Base-by-base conservation (phyloP, 2,113 vertebrate genomes). In the Prochilodus magdalenae region DNA sequence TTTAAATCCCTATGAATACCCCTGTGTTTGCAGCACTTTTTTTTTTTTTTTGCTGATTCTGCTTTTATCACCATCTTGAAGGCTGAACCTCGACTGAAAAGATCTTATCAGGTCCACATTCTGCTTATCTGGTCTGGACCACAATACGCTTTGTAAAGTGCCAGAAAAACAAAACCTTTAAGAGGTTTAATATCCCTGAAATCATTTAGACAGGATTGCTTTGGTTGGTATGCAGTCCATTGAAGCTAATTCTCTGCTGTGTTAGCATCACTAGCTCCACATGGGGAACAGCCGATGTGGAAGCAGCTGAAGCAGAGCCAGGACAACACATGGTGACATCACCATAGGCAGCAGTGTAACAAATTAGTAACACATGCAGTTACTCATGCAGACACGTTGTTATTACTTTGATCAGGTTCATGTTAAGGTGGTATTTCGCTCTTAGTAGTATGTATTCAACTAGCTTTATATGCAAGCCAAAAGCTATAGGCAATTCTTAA, bases 51-150 rank as follows among this genome's bases (percentile, higher is more conserved):
- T 71, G 16, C 29, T 69, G 20, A 53, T 51, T 26, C 47, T 49
- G 5, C 16, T 55, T 55, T 67, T 5, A 79, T 78, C 33, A 0
- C 63, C 22, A 10, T 20, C 65, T 29, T 44, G 13, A n/a, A 79
- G 65, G 4, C 66, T 44, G 53, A 70, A 29, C 24, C 5, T 59
- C 8, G 27, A 14, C 20, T 20, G 40, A 55, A 78, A 24, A 29
- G 40, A 24, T 67, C 69, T 70, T 70, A 79, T 29, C 51, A 60
- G 71, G 24, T 57, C 27, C 65, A 29, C 66, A 79, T 60, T 75
- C 70, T 67, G 62, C 72, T 26, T 49, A 18, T 27, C n/a, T 57
- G 24, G 36, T 49, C 47, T 49, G 57, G 62, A 16, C 47, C 49
- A 67, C 22, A 75, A 15, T 47, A 72, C 65, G 6, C 33, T 36